Evolutionary conservation across 2,888 invertebrate genomes (phyloP), one percentile per base, ranked within the genome.

Genomic region (Temnothorax ravouxi): DNA sequence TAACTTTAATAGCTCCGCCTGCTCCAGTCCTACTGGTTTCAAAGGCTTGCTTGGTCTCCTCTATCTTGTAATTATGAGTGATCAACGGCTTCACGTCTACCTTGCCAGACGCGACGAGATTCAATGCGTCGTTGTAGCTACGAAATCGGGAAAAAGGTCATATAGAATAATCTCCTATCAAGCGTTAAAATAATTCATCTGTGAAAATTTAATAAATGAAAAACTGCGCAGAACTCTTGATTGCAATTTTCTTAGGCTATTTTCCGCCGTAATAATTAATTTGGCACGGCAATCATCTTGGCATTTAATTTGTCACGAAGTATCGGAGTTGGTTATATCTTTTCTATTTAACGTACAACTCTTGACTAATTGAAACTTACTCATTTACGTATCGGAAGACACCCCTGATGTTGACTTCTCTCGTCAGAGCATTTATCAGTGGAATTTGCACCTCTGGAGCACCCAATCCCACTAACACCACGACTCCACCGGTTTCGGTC

Each of bases 311-410:
- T 34, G 2, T 0, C 15, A 21, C 15, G 11, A 50, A 29, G 11
- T 72, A 6, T 72, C 15, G 13, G 21, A 29, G 47, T 67, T 34
- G 1, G 1, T 52, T 38, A 38, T 50, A 21, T 66, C 11, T 41
- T 59, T 72, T 15, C 18, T 41, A 38, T 72, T 59, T 71, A 38
- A 72, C 11, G 6, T n/a, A 13, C 11, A 44, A 69, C 5, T 2
- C 9, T 29, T 50, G 11, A 56, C 8, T 41, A 44, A 41, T 62
- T 41, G 0, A 38, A 75, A 95, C 96, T 95, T 92, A 98, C 98
- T 98, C 98, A 95, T 99, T 99, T 87, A 96, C 97, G 94, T 99
- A 99, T 95, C 99, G 96, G 95, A 99, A 99, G 83, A 98, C 97
- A 87, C 99, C 99, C 86, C 97, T 96, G 88, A 99, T 97, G 95